phyloP scores from a whole-genome alignment of 2,888 invertebrate genomes.

The Marronus borbonicus region DNA sequence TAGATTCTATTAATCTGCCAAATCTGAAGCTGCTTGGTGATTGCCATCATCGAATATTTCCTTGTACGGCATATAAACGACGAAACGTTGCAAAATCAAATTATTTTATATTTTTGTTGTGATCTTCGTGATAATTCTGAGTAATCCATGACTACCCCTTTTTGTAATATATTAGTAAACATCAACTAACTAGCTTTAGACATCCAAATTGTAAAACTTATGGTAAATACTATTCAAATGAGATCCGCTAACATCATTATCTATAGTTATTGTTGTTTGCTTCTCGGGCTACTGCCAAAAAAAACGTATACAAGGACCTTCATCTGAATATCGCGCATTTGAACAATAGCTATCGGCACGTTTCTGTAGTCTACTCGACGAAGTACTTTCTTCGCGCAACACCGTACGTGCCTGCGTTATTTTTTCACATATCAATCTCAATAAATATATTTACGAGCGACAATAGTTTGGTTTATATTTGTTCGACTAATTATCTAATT shows the following conservation, averaged over 20 bases:
- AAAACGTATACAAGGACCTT: neutral
- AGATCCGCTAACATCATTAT: neutral
- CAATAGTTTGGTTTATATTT: constrained; percentile 11
- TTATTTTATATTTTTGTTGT: too few relatives aligned
- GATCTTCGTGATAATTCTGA: too few relatives aligned
- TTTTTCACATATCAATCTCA: neutral
- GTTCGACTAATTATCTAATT: constrained; percentile 18
- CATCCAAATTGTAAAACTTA: too few relatives aligned
- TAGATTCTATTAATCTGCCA: too few relatives aligned
- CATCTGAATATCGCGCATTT: neutral
- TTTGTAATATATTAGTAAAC: too few relatives aligned
- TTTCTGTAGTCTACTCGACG: neutral
- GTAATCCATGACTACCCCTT: too few relatives aligned
- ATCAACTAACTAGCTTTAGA: too few relatives aligned
- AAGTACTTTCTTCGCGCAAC: neutral
- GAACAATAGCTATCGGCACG: neutral
- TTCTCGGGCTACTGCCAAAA: neutral
- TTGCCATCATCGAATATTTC: too few relatives aligned
- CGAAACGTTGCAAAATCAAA: too few relatives aligned
- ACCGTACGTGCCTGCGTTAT: neutral
- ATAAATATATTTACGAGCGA: constrained; percentile 18
- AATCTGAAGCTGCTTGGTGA: too few relatives aligned
- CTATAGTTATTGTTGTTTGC: neutral
- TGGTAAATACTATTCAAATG: too few relatives aligned
- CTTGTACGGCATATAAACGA: too few relatives aligned